phyloP scores from a whole-genome alignment of 2,113 vertebrate genomes.

The Jacana jacana region DNA sequence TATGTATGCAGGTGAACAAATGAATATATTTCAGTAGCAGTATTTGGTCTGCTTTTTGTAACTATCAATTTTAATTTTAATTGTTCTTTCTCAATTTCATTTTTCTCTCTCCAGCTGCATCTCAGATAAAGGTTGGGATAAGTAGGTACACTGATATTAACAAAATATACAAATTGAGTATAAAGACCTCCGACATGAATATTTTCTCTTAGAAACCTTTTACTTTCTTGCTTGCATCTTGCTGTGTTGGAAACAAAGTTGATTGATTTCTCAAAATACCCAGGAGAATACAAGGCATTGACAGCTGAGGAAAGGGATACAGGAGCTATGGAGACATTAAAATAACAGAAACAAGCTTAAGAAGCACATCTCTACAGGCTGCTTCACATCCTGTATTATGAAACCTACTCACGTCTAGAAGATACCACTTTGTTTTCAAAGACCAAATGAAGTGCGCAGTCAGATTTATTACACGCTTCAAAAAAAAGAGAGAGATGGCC shows the following conservation, averaged over 20 bases:
- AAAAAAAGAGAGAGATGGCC: not conserved
- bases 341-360: constrained; percentile 27
- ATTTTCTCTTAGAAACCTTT: not conserved
- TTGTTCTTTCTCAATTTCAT: not conserved
- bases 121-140: not conserved
- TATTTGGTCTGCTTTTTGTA: not conserved
- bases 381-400: not conserved
- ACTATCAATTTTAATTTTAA: not conserved
- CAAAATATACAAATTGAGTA: not conserved
- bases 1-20: not conserved
- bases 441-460: constrained; percentile 38
- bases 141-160: not conserved
- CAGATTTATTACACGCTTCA: constrained; percentile 42
- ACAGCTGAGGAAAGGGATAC: not conserved
- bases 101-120: not conserved
- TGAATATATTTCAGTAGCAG: not conserved
- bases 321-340: not conserved
- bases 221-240: not conserved
- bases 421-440: constrained; percentile 41
- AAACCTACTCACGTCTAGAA: constrained; percentile 17
- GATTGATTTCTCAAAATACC: not conserved
- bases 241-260: constrained; percentile 9
- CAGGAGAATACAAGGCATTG: not conserved
- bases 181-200: not conserved
- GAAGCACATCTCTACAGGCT: not conserved